These are phyloP conservation scores for Drosophila yooni DNA, from an alignment of 2,888 invertebrate species.

Conservation along the genomic window DNA sequence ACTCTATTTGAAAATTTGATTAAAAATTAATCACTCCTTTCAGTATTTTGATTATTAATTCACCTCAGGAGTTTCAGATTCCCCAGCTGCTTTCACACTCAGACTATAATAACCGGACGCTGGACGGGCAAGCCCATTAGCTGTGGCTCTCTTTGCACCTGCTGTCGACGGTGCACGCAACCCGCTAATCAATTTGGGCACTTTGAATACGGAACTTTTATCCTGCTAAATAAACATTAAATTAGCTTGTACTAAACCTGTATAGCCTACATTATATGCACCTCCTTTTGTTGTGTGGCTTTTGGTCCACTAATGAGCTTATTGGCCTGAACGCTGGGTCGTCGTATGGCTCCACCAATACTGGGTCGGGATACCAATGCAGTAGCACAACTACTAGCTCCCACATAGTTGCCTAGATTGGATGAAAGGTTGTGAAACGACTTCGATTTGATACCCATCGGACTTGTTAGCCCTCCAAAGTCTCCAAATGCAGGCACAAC, in stretches of 20 bases:
- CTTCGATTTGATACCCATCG: constrained; percentile 85
- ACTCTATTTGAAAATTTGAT: constrained; percentile 67
- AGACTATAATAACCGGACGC: constrained; percentile 84
- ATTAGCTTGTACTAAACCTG: neutral
- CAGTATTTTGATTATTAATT: neutral
- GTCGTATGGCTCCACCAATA: constrained; percentile 59
- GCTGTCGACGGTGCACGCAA: constrained; percentile 73
- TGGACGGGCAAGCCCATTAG: constrained; percentile 81
- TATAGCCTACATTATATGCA: constrained; percentile 8
- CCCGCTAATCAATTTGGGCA: constrained; percentile 81
- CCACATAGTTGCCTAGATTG: constrained; percentile 60
- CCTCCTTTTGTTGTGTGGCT: constrained; percentile 47
- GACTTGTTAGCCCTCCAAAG: constrained; percentile 80
- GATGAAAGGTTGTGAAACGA: constrained; percentile 84
- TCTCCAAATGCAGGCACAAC: constrained; percentile 27
- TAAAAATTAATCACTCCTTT: neutral
- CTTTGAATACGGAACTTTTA: constrained; percentile 76
- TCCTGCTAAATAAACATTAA: constrained; percentile 41
- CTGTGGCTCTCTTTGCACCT: constrained; percentile 69
- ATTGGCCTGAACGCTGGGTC: constrained; percentile 52
- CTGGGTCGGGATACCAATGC: constrained; percentile 46
- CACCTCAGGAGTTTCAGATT: constrained; percentile 77
- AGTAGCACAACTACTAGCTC: constrained; percentile 16
- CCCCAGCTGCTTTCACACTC: constrained; percentile 62
- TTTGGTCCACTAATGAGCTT: constrained; percentile 35